These are phyloP conservation scores for Rhynchotus rufescens DNA, from an alignment of 2,797 vertebrate genomes.

Conservation along the genomic window DNA sequence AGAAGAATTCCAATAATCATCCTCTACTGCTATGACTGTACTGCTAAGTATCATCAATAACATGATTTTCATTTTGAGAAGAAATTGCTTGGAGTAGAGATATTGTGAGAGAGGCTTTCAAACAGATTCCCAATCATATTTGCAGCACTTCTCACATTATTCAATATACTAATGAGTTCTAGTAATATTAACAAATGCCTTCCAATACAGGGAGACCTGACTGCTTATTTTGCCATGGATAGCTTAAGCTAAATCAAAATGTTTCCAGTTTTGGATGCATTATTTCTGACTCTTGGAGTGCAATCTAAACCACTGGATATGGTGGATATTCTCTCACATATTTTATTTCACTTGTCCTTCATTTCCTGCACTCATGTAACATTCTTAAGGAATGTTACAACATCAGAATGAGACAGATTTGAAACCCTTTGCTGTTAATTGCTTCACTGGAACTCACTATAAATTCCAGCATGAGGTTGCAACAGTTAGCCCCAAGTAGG, in stretches of 20 bases:
- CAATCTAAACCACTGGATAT: background rate
- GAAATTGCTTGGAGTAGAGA: conserved; percentile 20
- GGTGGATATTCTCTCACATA: background rate
- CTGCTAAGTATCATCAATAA: conserved; percentile 48
- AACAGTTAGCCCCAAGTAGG: background rate
- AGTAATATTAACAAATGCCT: background rate
- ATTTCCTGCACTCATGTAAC: background rate
- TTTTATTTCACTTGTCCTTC: background rate
- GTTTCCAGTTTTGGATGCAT: background rate
- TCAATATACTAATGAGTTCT: conserved; percentile 36
- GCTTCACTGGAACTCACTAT: background rate
- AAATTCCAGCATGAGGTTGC: background rate
- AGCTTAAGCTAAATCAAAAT: background rate
- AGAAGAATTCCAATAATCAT: conserved; percentile 49
- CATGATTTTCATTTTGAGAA: conserved; percentile 27
- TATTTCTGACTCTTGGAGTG: background rate
- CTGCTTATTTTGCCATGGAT: background rate
- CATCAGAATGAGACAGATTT: background rate
- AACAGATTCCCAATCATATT: background rate
- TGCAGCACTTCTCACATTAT: conserved; percentile 40
- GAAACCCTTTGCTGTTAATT: background rate
- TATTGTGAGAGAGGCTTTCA: conserved; percentile 17
- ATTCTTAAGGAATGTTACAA: background rate
- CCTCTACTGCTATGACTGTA: conserved; percentile 23
- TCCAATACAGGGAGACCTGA: background rate